Evolutionary conservation across 2,888 invertebrate species (phyloP).

Genomic region (Ochropleura plecta): DNA sequence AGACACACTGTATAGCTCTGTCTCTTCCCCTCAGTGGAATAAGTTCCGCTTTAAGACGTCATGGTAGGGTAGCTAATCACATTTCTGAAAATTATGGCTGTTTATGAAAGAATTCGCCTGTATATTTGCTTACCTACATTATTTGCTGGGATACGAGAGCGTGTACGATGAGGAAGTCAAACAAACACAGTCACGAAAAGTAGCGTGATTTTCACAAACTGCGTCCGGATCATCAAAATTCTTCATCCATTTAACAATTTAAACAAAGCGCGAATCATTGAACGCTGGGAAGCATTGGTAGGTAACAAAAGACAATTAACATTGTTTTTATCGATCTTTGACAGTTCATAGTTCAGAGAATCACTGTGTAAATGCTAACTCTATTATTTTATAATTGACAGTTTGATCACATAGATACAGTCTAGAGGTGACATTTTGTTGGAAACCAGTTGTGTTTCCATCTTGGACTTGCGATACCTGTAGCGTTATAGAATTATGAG

Average conservation of each 20-base stretch:
- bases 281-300: constrained; percentile 27
- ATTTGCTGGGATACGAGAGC: not conserved
- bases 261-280: constrained; percentile 43
- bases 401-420: constrained; percentile 20
- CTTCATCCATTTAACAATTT: constrained; percentile 17
- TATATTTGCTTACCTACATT: not conserved
- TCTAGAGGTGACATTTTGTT: constrained; percentile 60
- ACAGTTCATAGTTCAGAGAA: constrained; percentile 32
- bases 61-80: not conserved
- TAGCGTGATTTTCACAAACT: constrained; percentile 29
- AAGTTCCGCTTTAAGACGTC: too few species aligned
- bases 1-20: too few species aligned
- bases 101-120: too few species aligned
- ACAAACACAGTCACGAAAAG: constrained; percentile 30
- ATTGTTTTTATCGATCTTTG: constrained; percentile 6
- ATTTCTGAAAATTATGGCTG: not conserved
- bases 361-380: constrained; percentile 4
- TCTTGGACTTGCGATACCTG: constrained; percentile 46
- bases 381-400: constrained; percentile 21
- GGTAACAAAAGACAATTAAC: constrained; percentile 21
- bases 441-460: constrained; percentile 52
- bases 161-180: constrained; percentile 28
- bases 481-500: not conserved
- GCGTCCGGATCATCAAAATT: constrained; percentile 50
- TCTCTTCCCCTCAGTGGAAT: too few species aligned